Conservation (phyloP, 2,888 invertebrate genomes). For the Megaustenia siamemsis region DNA sequence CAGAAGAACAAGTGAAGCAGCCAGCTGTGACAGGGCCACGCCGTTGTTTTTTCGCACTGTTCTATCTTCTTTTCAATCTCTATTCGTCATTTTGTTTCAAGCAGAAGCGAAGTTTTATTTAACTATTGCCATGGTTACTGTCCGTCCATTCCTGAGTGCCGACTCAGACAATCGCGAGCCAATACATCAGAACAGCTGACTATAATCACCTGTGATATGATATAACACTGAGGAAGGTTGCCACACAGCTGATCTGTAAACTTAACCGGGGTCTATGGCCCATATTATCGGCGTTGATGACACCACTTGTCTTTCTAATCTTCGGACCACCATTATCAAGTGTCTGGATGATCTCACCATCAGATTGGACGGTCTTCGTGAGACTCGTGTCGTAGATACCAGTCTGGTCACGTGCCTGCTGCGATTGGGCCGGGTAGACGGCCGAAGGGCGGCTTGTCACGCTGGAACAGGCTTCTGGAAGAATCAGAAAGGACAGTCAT, state of each 20-base stretch:
- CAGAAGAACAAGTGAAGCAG: too few relatives aligned
- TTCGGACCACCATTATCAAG: background rate
- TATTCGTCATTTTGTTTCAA: too few relatives aligned
- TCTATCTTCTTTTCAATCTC: too few relatives aligned
- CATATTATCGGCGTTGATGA: slow-evolving; percentile 26
- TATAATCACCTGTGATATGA: background rate
- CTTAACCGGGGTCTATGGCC: background rate
- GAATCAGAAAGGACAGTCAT: background rate
- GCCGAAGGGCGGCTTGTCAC: background rate
- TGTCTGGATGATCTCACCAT: slow-evolving; percentile 32
- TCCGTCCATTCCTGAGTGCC: too few relatives aligned
- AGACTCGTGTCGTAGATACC: slow-evolving; percentile 37
- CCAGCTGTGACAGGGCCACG: too few relatives aligned
- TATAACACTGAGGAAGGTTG: background rate
- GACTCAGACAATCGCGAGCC: too few relatives aligned
- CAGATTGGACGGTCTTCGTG: slow-evolving; percentile 13
- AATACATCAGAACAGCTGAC: background rate
- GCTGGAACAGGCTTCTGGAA: slow-evolving; percentile 22
- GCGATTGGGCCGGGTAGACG: slow-evolving; percentile 39
- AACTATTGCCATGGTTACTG: too few relatives aligned
- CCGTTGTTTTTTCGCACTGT: too few relatives aligned
- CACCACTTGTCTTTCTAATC: background rate
- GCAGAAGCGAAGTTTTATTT: too few relatives aligned
- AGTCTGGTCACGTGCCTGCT: slow-evolving; percentile 36
- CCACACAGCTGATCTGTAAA: background rate